These are phyloP conservation scores for Agrotis exclamationis DNA, from an alignment of 2,888 invertebrate genomes.

Conservation along the genomic window DNA sequence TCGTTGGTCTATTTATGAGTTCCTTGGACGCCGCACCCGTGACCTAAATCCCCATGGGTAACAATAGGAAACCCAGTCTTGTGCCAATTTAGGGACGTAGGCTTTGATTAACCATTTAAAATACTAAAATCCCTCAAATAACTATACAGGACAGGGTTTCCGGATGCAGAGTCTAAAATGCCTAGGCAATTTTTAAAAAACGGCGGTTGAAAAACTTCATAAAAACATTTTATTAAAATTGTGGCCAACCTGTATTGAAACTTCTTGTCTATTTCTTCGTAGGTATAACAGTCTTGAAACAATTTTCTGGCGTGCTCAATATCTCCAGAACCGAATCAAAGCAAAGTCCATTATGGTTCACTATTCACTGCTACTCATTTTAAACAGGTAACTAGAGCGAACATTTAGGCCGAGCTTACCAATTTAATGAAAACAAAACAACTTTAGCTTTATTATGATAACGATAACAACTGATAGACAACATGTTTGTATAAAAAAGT, in stretches of 20 bases:
- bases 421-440: slow-evolving; percentile 48
- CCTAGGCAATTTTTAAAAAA: no score
- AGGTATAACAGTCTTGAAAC: neutral
- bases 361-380: neutral
- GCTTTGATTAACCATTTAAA: no score
- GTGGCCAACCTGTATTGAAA: no score
- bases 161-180: no score
- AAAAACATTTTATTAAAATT: no score
- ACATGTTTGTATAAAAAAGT: slow-evolving; percentile 41
- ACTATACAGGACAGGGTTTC: no score
- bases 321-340: no score
- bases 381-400: slow-evolving; percentile 20
- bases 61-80: slow-evolving; percentile 1
- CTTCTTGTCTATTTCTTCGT: no score
- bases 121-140: no score
- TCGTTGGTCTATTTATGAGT: slow-evolving; percentile 38
- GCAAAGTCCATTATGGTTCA: neutral
- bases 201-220: no score
- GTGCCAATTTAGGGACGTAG: neutral
- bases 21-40: slow-evolving; percentile 12
- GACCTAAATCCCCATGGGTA: slow-evolving; percentile 18
- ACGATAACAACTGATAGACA: slow-evolving; percentile 56
- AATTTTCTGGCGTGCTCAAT: no score
- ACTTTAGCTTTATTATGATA: slow-evolving; percentile 32
- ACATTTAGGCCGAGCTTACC: slow-evolving; percentile 29